phyloP scores from a whole-genome alignment of 1,140 invertebrate species.

The Trichonephila inaurata region DNA sequence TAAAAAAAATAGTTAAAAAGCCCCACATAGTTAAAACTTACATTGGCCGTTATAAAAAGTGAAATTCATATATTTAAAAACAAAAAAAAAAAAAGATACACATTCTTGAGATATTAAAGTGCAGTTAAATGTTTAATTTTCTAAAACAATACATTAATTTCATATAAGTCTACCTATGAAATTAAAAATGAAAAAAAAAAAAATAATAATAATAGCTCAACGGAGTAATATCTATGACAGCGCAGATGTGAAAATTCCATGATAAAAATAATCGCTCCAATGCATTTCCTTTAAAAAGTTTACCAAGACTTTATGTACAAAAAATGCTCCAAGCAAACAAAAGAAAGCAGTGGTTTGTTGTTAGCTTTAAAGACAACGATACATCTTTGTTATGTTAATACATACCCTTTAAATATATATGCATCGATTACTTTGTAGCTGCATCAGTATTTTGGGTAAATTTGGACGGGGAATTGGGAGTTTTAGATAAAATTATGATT shows the following conservation, averaged over 20 bases:
- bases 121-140: not conserved
- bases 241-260: not conserved
- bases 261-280: constrained; percentile 12
- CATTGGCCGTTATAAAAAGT: too few relatives aligned
- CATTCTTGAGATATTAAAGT: not conserved
- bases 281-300: not conserved
- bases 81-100: too few relatives aligned
- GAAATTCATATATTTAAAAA: too few relatives aligned
- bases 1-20: too few relatives aligned
- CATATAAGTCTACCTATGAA: not conserved
- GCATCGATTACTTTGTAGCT: constrained; percentile 13
- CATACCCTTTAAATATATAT: not conserved
- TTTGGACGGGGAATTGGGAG: constrained; percentile 28
- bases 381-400: constrained; percentile 51
- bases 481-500: constrained; percentile 7
- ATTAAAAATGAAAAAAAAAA: not conserved
- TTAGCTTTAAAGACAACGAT: constrained; percentile 16
- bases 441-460: constrained; percentile 13
- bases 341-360: not conserved
- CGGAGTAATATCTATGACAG: not conserved
- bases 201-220: not conserved
- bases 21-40: too few relatives aligned
- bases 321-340: not conserved
- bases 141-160: not conserved
- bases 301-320: not conserved